phyloP scores from a whole-genome alignment of 2,888 invertebrate genomes.

The Philaethria dido region DNA sequence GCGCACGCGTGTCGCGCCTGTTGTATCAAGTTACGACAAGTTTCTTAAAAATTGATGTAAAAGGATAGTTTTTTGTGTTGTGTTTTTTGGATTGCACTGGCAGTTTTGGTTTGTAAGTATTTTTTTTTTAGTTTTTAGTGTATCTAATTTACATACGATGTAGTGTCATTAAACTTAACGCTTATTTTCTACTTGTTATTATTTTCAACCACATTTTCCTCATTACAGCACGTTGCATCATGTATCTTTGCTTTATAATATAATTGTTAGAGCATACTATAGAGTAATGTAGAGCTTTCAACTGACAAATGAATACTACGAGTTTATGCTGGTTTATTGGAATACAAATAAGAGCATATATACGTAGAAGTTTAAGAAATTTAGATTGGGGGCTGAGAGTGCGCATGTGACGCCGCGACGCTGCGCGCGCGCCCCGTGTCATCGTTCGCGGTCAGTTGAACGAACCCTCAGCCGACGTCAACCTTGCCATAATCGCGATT shows the following conservation, averaged over 20 bases:
- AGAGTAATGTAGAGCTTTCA: not conserved
- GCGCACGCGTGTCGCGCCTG: conserved; percentile 73
- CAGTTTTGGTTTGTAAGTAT: conserved; percentile 60
- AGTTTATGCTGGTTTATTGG: not conserved
- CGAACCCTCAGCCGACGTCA: conserved; percentile 81
- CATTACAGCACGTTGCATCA: conserved; percentile 46
- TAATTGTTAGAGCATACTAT: not conserved
- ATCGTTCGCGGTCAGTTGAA: conserved; percentile 83
- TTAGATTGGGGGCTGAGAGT: conserved; percentile 51
- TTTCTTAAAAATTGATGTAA: conserved; percentile 57
- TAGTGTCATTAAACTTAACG: conserved; percentile 37
- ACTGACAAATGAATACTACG: not conserved
- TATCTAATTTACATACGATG: conserved; percentile 26
- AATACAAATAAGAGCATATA: not conserved
- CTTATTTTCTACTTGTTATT: conserved; percentile 20
- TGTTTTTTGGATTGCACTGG: conserved; percentile 73
- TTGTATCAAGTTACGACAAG: conserved; percentile 77
- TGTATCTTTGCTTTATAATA: conserved; percentile 16
- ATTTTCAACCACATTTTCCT: conserved; percentile 40
- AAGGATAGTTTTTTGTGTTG: conserved; percentile 57
- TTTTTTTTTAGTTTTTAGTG: conserved; percentile 31
- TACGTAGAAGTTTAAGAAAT: conserved; percentile 16
- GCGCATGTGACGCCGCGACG: conserved; percentile 66
- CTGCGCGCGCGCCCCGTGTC: conserved; percentile 76
- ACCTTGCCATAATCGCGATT: conserved; percentile 83